Evolutionary conservation across 2,797 vertebrate species (phyloP).

Genomic region (Trematomus bernacchii): DNA sequence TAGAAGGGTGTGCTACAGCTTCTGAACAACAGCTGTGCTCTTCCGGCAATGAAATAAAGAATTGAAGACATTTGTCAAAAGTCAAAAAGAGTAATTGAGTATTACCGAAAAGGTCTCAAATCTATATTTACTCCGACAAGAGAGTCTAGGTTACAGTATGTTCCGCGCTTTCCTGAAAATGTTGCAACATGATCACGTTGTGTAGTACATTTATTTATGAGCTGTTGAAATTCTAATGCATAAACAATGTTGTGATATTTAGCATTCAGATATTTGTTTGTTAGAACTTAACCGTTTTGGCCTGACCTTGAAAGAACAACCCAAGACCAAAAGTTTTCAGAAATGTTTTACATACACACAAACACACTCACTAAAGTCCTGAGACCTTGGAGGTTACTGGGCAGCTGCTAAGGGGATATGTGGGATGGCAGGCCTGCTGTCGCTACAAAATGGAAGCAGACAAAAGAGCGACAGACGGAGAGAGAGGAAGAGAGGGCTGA

Average conservation of each 20-base stretch:
- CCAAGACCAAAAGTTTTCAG: background rate
- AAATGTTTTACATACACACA: conserved; percentile 22
- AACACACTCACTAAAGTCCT: background rate
- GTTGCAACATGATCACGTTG: background rate
- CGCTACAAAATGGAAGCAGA: conserved; percentile 21
- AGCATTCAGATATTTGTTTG: background rate
- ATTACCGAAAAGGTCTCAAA: background rate
- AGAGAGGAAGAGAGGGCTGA: background rate
- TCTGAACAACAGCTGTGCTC: background rate
- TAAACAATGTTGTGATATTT: background rate
- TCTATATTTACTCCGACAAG: background rate
- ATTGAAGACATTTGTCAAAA: background rate
- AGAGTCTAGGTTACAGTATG: background rate
- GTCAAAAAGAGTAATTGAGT: background rate
- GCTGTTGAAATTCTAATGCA: background rate
- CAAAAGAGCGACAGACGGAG: conserved; percentile 21
- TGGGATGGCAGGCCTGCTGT: conserved; percentile 53
- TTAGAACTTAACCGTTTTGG: background rate
- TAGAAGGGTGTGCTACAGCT: background rate
- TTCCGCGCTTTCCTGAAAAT: background rate
- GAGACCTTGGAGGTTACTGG: conserved; percentile 43
- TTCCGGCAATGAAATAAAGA: too few relatives aligned
- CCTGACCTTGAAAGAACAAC: background rate
- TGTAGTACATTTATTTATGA: background rate
- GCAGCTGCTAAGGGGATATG: conserved; percentile 51